phyloP scores from a whole-genome alignment of 2,113 vertebrate genomes.

The Garra rufa region DNA sequence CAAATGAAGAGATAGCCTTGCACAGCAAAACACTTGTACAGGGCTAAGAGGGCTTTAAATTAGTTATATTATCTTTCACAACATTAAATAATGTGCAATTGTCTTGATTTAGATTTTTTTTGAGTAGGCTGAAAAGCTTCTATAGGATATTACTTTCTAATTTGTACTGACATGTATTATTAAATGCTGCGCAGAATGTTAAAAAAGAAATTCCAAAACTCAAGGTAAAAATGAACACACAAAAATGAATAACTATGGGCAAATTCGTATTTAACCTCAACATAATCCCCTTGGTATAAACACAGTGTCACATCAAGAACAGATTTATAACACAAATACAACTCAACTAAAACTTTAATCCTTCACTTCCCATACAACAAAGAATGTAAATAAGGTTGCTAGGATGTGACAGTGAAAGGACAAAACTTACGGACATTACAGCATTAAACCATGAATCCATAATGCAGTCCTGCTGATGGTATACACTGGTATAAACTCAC shows the following conservation, averaged over 20 bases:
- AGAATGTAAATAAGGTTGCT: constrained; percentile 45
- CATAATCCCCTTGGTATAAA: constrained; percentile 29
- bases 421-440: constrained; percentile 61
- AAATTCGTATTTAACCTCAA: constrained; percentile 36
- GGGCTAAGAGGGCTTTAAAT: background rate
- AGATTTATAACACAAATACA: constrained; percentile 58
- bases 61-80: background rate
- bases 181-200: constrained; percentile 73
- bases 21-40: background rate
- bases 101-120: background rate
- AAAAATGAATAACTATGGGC: constrained; percentile 37
- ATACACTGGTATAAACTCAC: background rate
- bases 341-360: constrained; percentile 61
- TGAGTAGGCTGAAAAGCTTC: background rate
- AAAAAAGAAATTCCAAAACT: constrained; percentile 60
- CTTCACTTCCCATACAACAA: constrained; percentile 62
- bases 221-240: constrained; percentile 51
- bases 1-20: background rate
- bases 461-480: constrained; percentile 59
- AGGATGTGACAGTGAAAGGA: constrained; percentile 58
- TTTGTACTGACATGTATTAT: constrained; percentile 73
- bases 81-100: background rate
- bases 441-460: constrained; percentile 61
- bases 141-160: constrained; percentile 62
- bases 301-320: constrained; percentile 59